Percentiles rank a stretch among this genome's conserved stretches.
phyloP scores from a whole-genome alignment of 2,113 vertebrate genomes.

The Anoplopoma fimbria region DNA sequence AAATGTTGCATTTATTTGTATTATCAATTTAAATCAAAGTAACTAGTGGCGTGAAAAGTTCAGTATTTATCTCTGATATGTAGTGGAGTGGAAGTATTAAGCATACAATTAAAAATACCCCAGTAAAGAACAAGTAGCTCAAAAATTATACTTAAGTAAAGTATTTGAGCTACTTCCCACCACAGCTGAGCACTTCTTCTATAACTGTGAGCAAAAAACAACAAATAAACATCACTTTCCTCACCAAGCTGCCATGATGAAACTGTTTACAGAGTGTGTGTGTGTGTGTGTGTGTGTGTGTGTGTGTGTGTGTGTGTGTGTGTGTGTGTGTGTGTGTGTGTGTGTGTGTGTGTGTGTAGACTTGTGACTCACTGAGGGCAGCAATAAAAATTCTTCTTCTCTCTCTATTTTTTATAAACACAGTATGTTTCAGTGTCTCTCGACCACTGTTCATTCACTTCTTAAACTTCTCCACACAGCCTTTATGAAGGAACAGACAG shows the following conservation, averaged over 20 bases:
- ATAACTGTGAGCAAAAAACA: background rate
- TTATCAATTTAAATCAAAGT: background rate
- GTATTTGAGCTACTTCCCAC: background rate
- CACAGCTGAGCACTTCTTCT: background rate
- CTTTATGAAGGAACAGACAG: background rate
- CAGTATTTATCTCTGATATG: too few relatives aligned
- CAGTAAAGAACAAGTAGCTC: background rate
- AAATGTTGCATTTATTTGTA: background rate
- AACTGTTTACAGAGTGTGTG: background rate
- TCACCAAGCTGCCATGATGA: constrained; percentile 13
- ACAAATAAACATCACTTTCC: constrained; percentile 17
- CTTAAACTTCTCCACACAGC: background rate
- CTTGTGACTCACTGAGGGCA: constrained; percentile 42
- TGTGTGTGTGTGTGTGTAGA: constrained; percentile 27
- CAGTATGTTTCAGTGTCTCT: constrained; percentile 1
- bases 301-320: constrained; percentile 19
- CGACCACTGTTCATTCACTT: background rate
- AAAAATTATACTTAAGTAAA: background rate
- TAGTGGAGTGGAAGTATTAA: too few relatives aligned
- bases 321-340: constrained; percentile 33
- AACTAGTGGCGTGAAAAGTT: too few relatives aligned
- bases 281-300: constrained; percentile 27
- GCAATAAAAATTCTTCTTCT: constrained; percentile 22
- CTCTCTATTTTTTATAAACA: background rate
- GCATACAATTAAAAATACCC: background rate